Evolutionary conservation across 2,113 vertebrate species (phyloP).

Genomic region (Cepphus grylle): DNA sequence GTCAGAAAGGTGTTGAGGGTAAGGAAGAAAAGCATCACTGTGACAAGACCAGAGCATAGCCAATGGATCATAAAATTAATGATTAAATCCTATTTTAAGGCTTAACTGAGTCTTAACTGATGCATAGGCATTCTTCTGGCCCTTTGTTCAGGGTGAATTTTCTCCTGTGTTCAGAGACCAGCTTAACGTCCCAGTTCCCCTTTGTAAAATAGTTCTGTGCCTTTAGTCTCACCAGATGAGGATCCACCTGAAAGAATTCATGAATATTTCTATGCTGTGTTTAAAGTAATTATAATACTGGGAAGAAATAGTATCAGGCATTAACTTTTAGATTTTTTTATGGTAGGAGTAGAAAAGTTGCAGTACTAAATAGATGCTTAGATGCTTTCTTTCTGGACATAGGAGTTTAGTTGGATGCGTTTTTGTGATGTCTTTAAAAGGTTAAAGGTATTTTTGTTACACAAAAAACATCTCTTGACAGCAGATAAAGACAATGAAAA

Average conservation of each 20-base stretch:
- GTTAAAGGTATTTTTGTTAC: constrained; percentile 8
- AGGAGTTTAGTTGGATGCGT: not conserved
- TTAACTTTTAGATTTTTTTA: not conserved
- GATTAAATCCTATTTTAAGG: not conserved
- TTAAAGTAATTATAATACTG: not conserved
- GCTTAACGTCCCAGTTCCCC: not conserved
- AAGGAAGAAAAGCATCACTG: not conserved
- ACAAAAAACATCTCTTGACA: not conserved
- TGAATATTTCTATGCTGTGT: not conserved
- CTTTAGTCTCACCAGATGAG: not conserved
- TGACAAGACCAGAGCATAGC: not conserved
- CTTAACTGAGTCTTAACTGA: not conserved
- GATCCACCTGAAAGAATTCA: not conserved
- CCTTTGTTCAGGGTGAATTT: not conserved
- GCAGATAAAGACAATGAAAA: constrained; percentile 10
- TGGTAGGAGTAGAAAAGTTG: not conserved
- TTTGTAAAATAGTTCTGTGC: not conserved
- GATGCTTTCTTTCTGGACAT: not conserved
- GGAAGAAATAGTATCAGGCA: not conserved
- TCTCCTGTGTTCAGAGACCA: not conserved
- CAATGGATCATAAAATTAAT: not conserved
- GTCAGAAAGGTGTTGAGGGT: not conserved
- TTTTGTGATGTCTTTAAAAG: not conserved
- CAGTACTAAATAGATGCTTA: not conserved
- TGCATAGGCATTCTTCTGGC: not conserved